Evolutionary conservation across 2,113 vertebrate species (phyloP), one percentile per base, ranked within the genome.

Genomic region (Microcebus griseorufus): DNA sequence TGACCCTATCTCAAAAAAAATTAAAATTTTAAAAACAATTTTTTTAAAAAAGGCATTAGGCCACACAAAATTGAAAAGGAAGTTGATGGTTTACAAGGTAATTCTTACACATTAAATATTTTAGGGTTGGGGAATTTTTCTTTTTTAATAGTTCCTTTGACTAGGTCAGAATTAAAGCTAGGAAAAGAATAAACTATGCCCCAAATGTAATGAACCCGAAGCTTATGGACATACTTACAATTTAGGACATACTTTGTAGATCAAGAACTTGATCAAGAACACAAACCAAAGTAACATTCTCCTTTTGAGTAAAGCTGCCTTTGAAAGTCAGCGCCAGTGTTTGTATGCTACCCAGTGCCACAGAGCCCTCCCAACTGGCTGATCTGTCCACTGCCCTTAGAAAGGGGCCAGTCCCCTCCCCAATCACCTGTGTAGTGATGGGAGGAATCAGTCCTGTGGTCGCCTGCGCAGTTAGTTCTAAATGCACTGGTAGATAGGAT

Each of bases 401-500:
- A 7, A 29, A 23, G 23, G 23, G 32, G 2, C 3, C 0, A 2
- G 23, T 17, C 25, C 51, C 48, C 34, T 83, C 55, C 42, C 20
- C 1, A 34, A 12, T 37, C 25, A 9, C 37, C 58, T 18, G 6
- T 16, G 7, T 0, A 1, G 6, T 1, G 0, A 0, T 0, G 0
- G 9, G 58, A 32, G 37, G n/a, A 18, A 0, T 5, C 22, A 2
- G 12, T 32, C 55, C 84, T 18, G 13, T 4, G 1, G 8, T 6
- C 32, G 1, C 0, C 60, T 2, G 0, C 60, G 3, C 9, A 0
- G 2, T 12, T 18, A 9, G 51, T 45, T 34, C 27, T 37, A 11
- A 39, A 10, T 16, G 3, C 2, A 20, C 5, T 3, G 37, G 12
- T 27, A 6, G 64, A 16, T 20, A 5, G 39, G 25, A 2, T 25